Percentiles rank a stretch among this genome's conserved stretches.
Evolutionary conservation across 1,140 invertebrate genomes (phyloP).

Genomic region (Copidosoma floridanum): DNA sequence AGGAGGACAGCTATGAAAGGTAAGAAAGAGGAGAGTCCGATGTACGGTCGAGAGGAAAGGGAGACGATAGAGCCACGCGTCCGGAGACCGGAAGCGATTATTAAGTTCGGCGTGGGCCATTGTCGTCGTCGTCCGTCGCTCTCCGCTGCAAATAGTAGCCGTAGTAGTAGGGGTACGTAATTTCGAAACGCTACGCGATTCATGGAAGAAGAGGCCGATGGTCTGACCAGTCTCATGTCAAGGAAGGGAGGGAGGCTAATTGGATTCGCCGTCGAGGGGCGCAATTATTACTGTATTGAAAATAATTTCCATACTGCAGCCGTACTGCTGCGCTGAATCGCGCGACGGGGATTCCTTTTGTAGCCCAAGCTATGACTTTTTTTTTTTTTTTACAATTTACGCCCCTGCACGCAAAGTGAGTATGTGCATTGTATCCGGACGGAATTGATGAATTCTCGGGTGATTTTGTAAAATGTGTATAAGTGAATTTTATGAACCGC

Average conservation of each 20-base stretch:
- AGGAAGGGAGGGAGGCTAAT: conserved; percentile 43
- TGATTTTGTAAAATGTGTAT: too few relatives aligned
- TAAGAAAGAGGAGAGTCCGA: neutral
- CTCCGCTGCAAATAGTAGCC: too few relatives aligned
- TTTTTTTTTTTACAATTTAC: neutral
- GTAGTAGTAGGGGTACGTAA: too few relatives aligned
- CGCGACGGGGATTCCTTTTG: neutral
- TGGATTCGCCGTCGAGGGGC: conserved; percentile 29
- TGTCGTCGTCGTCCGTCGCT: conserved; percentile 18
- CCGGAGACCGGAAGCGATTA: conserved; percentile 41
- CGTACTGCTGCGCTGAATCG: neutral
- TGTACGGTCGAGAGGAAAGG: too few relatives aligned
- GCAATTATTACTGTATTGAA: conserved; percentile 27
- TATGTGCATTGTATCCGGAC: neutral
- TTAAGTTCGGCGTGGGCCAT: conserved; percentile 35
- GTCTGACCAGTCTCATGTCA: conserved; percentile 11
- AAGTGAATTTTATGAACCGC: too few relatives aligned
- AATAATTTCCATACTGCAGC: conserved; percentile 13
- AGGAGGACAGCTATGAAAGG: too few relatives aligned
- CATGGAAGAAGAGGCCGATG: conserved; percentile 36
- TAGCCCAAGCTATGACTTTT: neutral
- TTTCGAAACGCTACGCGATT: conserved; percentile 39
- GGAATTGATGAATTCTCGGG: too few relatives aligned
- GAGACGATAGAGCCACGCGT: conserved; percentile 26
- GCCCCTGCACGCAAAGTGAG: neutral